Base-by-base conservation (phyloP, 1,140 invertebrate species). In the Cherax quadricarinatus region DNA sequence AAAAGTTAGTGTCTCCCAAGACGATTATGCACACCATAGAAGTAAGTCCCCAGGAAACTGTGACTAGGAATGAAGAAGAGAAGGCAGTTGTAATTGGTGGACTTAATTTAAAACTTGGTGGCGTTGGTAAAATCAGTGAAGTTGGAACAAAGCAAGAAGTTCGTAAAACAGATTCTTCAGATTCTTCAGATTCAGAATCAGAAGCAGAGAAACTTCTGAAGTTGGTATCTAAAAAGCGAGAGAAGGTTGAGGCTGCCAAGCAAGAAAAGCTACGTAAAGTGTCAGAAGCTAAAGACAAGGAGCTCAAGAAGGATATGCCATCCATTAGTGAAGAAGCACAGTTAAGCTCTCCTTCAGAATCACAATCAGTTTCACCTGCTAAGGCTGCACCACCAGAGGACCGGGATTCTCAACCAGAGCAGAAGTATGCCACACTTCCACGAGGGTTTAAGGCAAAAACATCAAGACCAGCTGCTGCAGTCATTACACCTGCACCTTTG, bases 101-200 rank as follows among this genome's bases (percentile, higher is more conserved):
- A n/a, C 82, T 90, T n/a, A 90, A 90, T 49, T 60, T 90, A 49
- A 90, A 85, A 51, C 73, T 90, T 70, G 82, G 82, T 30, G 88
- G 66, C 48, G 88, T 90, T 48, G 88, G 88, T 24, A 90, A 84
- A 78, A 90, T 90, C 14, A 75, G 81, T 21, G 88, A 90, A 84
- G 88, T 90, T 24, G 88, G 82, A 49, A 90, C 88, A 51, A 82
- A 90, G 57, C 85, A 92, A 75, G 80, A 75, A 57, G 24, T 88
- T 4, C 30, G 48, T 21, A 87, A 89, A 18, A 18, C 83, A 18
- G 92, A 93, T n/a, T 92, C 92, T 18, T 93, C 91, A 10, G 93
- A 94, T 18, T 94, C 93, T 75, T 94, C 93, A 14, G 93, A 94
- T 24, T 94, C 93, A 16, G 93, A 94, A 73, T 94, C 93, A n/a